Conservation (phyloP, 2,113 vertebrate genomes). For the Gulo gulo region DNA sequence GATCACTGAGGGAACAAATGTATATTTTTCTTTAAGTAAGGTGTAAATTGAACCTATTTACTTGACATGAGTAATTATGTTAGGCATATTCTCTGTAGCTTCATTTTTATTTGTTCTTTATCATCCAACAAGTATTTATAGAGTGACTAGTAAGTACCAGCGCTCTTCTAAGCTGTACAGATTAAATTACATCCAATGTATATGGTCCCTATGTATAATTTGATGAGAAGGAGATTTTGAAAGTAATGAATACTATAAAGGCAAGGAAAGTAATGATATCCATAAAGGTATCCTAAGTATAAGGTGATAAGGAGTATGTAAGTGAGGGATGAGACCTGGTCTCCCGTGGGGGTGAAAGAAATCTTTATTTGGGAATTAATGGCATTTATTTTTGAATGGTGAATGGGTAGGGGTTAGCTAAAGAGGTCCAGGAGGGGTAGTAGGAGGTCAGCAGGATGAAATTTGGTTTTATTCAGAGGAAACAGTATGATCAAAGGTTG, state of each 20-base stretch:
- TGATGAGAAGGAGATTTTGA: background rate
- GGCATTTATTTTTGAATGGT: background rate
- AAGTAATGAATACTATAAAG: background rate
- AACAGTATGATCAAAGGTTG: background rate
- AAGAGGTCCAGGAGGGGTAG: background rate
- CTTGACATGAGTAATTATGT: background rate
- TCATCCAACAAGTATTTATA: background rate
- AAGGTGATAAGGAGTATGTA: background rate
- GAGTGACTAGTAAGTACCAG: background rate
- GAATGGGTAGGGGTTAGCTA: background rate
- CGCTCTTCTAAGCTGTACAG: background rate
- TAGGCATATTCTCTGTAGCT: background rate
- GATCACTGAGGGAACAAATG: background rate
- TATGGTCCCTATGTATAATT: background rate
- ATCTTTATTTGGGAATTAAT: background rate
- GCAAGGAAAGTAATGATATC: background rate
- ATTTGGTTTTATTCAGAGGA: background rate
- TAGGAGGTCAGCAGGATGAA: background rate
- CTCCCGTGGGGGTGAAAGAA: background rate
- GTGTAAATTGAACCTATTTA: background rate
- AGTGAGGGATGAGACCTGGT: background rate
- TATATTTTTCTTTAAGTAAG: background rate
- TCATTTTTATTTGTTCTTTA: background rate
- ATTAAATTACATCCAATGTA: background rate
- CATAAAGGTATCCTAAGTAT: background rate